Base-by-base conservation (phyloP, 2,888 invertebrate species). In the Ditula angustiorana region DNA sequence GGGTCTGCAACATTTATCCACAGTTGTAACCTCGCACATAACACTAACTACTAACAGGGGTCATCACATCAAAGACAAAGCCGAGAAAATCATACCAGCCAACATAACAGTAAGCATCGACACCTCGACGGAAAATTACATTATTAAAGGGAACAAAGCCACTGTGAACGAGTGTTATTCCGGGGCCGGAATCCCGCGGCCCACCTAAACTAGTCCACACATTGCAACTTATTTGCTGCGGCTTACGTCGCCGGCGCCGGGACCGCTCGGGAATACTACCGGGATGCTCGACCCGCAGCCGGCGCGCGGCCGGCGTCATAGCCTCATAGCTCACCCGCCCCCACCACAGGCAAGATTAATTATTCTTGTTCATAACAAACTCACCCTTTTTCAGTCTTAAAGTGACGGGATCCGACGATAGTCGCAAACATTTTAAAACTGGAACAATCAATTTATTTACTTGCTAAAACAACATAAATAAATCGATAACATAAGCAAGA, bases 391-490 rank as follows among this genome's bases (percentile, higher is more conserved):
- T 97, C 88, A 98, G 95, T 94, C 97, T 97, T 91, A 98, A 93
- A 85, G 96, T 97, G 84, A 98, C 97, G 81, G 97, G 96, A 94
- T 97, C 97, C 92, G 96, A 95, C 76, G 98, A 97, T 85, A 98
- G 95, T 87, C 98, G 96, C 87, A 98, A 95, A 94, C 98, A 98
- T 96, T 97, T 98, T 94, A 98, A 94, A 93, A 98, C 97, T 97
- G 95, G 79, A 96, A 96, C 88, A 92, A 85, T 81, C 75, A 81
- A 81, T 74, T 71, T 69, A 67, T 74, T 72, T 68, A 70, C 70
- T 71, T 68, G 67, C 70, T 69, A 67, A 69, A 56, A 69, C 65
- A 66, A 71, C 67, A 71, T 68, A 66, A 68, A 65, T 58, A 69
- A 44, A 61, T 59, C 53, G 61, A 61, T 55, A 49, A 63, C 30